Percentiles rank a stretch among this genome's conserved stretches.
Conservation (phyloP, 1,140 invertebrate genomes). For the Hestina assimilis region DNA sequence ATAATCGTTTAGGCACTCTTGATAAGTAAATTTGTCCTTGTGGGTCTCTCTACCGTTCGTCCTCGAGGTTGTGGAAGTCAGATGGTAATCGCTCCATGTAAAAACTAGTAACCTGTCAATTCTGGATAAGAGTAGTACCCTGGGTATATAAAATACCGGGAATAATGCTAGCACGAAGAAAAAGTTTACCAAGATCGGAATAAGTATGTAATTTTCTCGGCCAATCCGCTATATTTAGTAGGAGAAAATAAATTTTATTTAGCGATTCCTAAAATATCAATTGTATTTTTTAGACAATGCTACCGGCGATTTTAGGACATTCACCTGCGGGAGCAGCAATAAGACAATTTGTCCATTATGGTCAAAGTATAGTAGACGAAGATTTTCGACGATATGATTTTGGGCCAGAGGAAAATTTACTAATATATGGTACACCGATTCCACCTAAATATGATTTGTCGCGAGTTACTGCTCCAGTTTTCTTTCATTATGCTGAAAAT, state of each 20-base stretch:
- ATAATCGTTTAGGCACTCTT: too few relatives aligned
- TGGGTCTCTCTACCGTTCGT: too few relatives aligned
- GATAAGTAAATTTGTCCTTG: too few relatives aligned
- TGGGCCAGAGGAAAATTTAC: slow-evolving; percentile 78
- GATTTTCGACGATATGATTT: slow-evolving; percentile 83
- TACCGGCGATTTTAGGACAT: slow-evolving; percentile 88
- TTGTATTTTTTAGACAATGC: slow-evolving; percentile 81
- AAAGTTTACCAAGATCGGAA: too few relatives aligned
- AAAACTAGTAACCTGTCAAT: too few relatives aligned
- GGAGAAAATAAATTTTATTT: not conserved
- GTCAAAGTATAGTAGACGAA: slow-evolving; percentile 82
- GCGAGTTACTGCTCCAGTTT: slow-evolving; percentile 81
- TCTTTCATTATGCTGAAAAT: slow-evolving; percentile 85
- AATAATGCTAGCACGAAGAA: too few relatives aligned
- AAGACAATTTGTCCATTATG: slow-evolving; percentile 88
- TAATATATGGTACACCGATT: slow-evolving; percentile 68
- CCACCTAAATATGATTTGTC: slow-evolving; percentile 81
- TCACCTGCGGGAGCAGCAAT: slow-evolving; percentile 90
- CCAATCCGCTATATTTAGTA: too few relatives aligned
- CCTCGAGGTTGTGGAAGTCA: too few relatives aligned
- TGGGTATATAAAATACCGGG: too few relatives aligned
- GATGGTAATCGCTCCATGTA: too few relatives aligned
- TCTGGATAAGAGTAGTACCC: too few relatives aligned
- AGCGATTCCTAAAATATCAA: not conserved
- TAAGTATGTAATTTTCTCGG: too few relatives aligned